These are phyloP conservation scores for Luffia ferchaultella DNA, from an alignment of 2,888 invertebrate genomes.

Conservation along the genomic window DNA sequence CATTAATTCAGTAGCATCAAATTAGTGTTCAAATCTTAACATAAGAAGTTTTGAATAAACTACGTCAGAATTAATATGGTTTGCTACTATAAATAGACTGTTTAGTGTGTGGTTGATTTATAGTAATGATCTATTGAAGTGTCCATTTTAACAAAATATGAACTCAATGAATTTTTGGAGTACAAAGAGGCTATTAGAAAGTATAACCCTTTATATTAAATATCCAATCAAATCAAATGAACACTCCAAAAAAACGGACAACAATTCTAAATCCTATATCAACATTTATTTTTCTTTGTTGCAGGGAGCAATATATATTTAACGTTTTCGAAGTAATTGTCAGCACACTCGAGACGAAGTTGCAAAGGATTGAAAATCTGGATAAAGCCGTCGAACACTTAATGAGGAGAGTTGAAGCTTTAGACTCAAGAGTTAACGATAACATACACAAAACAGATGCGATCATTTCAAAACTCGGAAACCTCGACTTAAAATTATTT, in stretches of 20 bases:
- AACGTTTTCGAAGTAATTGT: slow-evolving; percentile 91
- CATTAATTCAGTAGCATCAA: no score
- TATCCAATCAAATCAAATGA: no score
- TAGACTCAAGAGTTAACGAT: slow-evolving; percentile 83
- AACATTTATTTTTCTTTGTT: slow-evolving; percentile 47
- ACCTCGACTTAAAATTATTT: slow-evolving; percentile 78
- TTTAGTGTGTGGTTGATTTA: no score
- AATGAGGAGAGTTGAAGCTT: slow-evolving; percentile 83
- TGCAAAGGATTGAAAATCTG: slow-evolving; percentile 86
- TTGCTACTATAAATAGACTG: no score
- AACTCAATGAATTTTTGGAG: neutral
- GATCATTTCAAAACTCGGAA: slow-evolving; percentile 79
- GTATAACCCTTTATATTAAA: no score
- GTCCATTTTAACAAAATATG: neutral
- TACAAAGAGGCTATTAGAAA: no score
- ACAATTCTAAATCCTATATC: no score
- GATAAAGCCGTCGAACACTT: slow-evolving; percentile 89
- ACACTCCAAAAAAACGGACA: no score
- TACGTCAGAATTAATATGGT: no score
- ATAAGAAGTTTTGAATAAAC: no score
- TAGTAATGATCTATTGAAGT: no score
- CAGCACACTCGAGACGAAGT: slow-evolving; percentile 85
- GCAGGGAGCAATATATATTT: slow-evolving; percentile 87
- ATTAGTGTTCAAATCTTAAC: no score
- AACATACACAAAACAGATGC: slow-evolving; percentile 87